A percentile compares a stretch with the other conserved stretches of the same genome.
Conservation (phyloP, 2,888 invertebrate species). For the Stenurella melanura region DNA sequence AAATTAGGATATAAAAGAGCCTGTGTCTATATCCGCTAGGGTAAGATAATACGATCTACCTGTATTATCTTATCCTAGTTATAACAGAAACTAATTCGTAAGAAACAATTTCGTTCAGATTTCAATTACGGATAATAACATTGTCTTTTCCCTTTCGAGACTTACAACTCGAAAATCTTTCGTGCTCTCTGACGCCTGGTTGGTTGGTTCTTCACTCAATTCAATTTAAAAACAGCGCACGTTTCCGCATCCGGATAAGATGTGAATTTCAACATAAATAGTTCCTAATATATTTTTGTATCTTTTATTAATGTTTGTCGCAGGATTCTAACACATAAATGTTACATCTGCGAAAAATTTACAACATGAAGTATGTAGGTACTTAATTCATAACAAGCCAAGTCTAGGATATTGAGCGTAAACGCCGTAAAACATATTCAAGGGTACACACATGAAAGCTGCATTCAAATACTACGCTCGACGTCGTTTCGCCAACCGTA, state of each 20-base stretch:
- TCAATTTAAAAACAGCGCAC: constrained; percentile 31
- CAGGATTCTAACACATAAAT: neutral
- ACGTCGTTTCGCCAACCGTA: too few relatives aligned
- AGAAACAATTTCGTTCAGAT: neutral
- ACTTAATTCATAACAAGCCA: too few relatives aligned
- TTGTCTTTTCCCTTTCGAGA: neutral
- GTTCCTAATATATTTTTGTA: too few relatives aligned
- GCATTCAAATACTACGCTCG: too few relatives aligned
- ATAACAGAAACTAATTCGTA: neutral
- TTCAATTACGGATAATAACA: neutral
- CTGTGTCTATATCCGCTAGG: too few relatives aligned
- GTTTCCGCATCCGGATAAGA: constrained; percentile 25
- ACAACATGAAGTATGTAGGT: neutral
- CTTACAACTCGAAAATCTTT: constrained; percentile 4
- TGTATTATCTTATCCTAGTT: too few relatives aligned
- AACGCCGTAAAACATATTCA: too few relatives aligned
- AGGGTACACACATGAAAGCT: too few relatives aligned
- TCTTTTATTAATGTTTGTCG: neutral
- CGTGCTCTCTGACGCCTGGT: neutral
- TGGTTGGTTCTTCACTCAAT: neutral
- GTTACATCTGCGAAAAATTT: neutral
- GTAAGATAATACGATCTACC: too few relatives aligned
- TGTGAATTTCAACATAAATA: neutral
- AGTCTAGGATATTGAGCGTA: too few relatives aligned
- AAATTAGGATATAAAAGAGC: too few relatives aligned